Base-by-base conservation (phyloP, 2,797 vertebrate genomes). In the Todus mexicanus region DNA sequence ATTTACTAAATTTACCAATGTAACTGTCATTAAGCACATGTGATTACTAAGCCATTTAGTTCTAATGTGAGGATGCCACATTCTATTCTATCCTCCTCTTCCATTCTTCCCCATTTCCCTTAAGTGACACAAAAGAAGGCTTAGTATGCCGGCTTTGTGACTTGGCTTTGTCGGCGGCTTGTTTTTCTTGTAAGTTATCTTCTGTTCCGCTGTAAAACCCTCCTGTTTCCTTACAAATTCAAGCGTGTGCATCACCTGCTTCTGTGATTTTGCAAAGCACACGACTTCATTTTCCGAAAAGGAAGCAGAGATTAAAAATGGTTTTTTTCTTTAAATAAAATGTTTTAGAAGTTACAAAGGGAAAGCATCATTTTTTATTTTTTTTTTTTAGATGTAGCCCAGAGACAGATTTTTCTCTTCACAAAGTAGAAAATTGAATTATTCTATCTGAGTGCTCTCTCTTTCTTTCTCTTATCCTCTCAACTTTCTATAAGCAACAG, bases 351-450 rank as follows among this genome's bases (percentile, higher is more conserved):
- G 20, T 40, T 88, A 83, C 54, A 89, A 95, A 91, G 59, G n/a
- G 38, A 89, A 95, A 95, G 38, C 12, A 87, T 77, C 0, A 17
- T 18, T 74, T 90, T 95, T 93, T 71, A 77, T 74, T 87, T 56
- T 84, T 92, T 84, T 92, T 95, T 90, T 96, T 90, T 35, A 87
- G 59, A 60, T 75, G 42, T 92, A 94, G 87, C 76, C 89, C 51
- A 92, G 70, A 93, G 84, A 91, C 82, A 93, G 73, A 78, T 85
- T 94, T 94, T 96, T 92, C 93, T 92, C 59, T 89, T 89, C 76
- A 87, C 37, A 64, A 68, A 90, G 79, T 87, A 93, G 69, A 87
- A 96, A 94, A 95, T 68, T 87, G 66, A 95, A 94, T 95, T 95
- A 96, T 94, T 95, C 87, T 86, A 54, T 87, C 60, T 77, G 33